phyloP scores from a whole-genome alignment of 2,797 vertebrate genomes.

The Micromesistius poutassou region DNA sequence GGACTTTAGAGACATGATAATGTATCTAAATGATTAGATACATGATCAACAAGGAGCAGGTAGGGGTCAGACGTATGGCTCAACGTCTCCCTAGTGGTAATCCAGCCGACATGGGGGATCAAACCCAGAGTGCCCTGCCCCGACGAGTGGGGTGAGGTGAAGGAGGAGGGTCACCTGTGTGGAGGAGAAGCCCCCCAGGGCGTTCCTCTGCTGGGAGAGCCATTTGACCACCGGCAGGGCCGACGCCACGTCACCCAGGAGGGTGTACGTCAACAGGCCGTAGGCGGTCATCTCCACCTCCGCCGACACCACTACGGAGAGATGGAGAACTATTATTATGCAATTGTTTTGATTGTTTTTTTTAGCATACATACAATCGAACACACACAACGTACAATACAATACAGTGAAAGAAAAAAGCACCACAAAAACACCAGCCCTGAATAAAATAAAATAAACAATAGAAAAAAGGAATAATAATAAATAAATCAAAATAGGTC shows the following conservation, averaged over 20 bases:
- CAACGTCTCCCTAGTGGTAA: background rate
- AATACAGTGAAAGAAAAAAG: no score
- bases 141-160: background rate
- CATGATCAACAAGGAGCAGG: background rate
- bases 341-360: no score
- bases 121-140: background rate
- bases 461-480: no score
- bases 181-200: constrained; percentile 90
- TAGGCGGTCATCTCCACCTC: constrained; percentile 96
- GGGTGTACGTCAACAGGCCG: constrained; percentile 85
- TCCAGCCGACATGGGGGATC: background rate
- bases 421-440: background rate
- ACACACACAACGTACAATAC: background rate
- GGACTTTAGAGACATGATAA: no score
- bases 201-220: constrained; percentile 91
- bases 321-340: background rate
- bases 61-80: background rate
- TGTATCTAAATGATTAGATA: no score
- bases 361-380: background rate
- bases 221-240: constrained; percentile 91
- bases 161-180: constrained; percentile 76
- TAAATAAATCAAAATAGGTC: no score
- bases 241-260: constrained; percentile 85
- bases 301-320: constrained; percentile 83
- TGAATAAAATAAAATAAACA: no score